Percentiles rank a stretch among this genome's conserved stretches.
Conservation (phyloP, 2,797 vertebrate genomes). For the Prunella strophiata region DNA sequence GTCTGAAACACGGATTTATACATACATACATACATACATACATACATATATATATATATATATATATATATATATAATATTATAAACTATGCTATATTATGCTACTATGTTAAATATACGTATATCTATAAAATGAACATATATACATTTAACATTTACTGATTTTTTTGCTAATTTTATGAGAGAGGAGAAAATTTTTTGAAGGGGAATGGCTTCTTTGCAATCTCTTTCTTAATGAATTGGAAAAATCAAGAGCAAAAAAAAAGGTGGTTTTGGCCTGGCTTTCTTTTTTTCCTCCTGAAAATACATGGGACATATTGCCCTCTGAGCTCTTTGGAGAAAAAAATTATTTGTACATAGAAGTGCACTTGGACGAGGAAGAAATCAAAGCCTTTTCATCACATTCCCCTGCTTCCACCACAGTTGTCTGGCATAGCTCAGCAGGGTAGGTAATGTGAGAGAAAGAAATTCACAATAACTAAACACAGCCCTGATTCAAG, state of each 20-base stretch:
- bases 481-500: neutral
- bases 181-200: neutral
- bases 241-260: neutral
- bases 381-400: neutral
- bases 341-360: neutral
- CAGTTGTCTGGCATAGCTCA: neutral
- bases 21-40: too few species aligned
- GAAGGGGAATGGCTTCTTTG: neutral
- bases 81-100: neutral
- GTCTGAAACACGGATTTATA: neutral
- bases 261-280: neutral
- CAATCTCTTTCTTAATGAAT: neutral
- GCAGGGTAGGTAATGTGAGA: rapidly evolving
- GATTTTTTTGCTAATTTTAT: neutral
- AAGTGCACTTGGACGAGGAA: neutral
- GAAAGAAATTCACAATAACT: neutral
- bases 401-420: neutral
- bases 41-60: too few species aligned
- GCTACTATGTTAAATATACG: neutral
- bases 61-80: too few species aligned
- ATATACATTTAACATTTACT: neutral
- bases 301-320: neutral
- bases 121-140: too few species aligned
- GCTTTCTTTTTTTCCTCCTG: neutral
- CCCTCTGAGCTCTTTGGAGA: neutral